These are phyloP conservation scores for Betta splendens DNA, from an alignment of 2,797 vertebrate genomes.

Conservation along the genomic window DNA sequence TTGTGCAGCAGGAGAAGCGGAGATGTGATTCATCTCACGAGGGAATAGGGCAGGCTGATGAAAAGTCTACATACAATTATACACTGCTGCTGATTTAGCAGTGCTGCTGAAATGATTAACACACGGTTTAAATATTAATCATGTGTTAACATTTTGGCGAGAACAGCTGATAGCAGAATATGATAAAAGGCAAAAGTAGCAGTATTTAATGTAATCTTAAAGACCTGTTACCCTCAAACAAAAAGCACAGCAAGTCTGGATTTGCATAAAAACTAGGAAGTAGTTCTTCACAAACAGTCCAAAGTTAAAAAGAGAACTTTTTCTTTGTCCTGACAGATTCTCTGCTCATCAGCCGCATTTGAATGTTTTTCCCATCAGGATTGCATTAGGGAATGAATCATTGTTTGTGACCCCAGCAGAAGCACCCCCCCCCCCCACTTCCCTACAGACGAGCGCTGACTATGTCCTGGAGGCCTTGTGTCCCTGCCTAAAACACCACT, in stretches of 20 bases:
- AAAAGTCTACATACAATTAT: conserved; percentile 46
- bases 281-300: conserved; percentile 50
- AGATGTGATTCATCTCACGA: conserved; percentile 28
- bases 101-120: conserved; percentile 48
- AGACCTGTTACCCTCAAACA: conserved; percentile 13
- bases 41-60: conserved; percentile 35
- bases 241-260: conserved; percentile 17
- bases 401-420: conserved; percentile 31
- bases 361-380: conserved; percentile 56
- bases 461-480: no score
- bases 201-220: conserved; percentile 32
- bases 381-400: conserved; percentile 55
- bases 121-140: conserved; percentile 58
- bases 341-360: conserved; percentile 34
- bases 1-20: conserved; percentile 12
- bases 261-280: conserved; percentile 27
- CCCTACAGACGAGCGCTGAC: no score
- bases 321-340: conserved; percentile 27
- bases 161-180: conserved; percentile 57
- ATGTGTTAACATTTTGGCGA: conserved; percentile 44
- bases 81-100: conserved; percentile 47
- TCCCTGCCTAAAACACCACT: no score
- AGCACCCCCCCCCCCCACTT: no score
- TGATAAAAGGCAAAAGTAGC: conserved; percentile 38
- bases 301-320: no score